phyloP scores from a whole-genome alignment of 2,113 vertebrate genomes.

The Vidua macroura region DNA sequence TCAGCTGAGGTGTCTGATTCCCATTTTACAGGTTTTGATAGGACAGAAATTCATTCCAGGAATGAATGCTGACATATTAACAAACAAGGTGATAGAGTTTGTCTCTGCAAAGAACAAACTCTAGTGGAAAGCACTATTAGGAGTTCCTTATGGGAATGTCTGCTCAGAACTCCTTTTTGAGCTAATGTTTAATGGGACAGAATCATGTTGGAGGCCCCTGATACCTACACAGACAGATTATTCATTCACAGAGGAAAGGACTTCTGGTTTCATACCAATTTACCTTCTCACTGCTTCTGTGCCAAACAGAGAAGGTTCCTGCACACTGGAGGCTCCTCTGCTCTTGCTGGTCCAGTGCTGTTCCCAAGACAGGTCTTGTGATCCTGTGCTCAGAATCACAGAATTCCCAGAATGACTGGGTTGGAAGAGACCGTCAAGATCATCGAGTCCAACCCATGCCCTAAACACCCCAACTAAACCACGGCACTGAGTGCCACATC shows the following conservation, averaged over 20 bases:
- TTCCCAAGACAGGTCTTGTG: not conserved
- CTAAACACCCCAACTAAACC: too few relatives aligned
- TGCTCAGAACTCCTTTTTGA: not conserved
- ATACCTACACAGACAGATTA: not conserved
- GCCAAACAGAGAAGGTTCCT: not conserved
- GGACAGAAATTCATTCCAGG: not conserved
- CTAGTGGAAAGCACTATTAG: not conserved
- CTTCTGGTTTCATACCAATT: accelerated
- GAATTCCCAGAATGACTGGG: too few relatives aligned
- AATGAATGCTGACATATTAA: not conserved
- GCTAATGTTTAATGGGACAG: not conserved
- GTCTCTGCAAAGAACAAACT: not conserved
- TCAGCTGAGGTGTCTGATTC: not conserved
- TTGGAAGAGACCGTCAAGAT: too few relatives aligned
- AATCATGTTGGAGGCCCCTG: not conserved
- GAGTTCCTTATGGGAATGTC: not conserved
- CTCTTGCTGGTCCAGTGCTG: not conserved
- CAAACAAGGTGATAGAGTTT: not conserved
- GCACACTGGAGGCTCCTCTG: not conserved
- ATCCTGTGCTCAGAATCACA: not conserved
- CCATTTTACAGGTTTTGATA: not conserved
- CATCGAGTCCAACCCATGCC: too few relatives aligned
- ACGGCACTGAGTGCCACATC: too few relatives aligned
- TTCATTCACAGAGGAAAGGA: not conserved
- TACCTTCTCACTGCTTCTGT: not conserved